Evolutionary conservation across 2,797 vertebrate species (phyloP).

Genomic region (Arnoldichthys spilopterus): DNA sequence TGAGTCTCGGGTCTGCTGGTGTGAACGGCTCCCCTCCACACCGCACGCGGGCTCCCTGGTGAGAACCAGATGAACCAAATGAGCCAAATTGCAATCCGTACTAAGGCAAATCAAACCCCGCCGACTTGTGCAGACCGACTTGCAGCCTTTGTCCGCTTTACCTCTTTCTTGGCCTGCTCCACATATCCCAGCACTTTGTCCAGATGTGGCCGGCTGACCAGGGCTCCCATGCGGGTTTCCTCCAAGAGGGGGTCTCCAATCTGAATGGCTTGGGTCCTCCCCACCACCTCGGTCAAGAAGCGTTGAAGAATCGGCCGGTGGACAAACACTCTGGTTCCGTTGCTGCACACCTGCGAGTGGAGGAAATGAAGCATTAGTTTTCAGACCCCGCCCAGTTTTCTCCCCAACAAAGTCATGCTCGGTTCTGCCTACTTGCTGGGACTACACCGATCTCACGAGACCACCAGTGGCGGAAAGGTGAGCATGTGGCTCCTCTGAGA

Average conservation of each 20-base stretch:
- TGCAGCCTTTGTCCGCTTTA: constrained; percentile 48
- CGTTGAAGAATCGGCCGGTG: constrained; percentile 83
- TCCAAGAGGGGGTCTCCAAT: constrained; percentile 92
- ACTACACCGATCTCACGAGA: too few relatives aligned
- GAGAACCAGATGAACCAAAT: too few relatives aligned
- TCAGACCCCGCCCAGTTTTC: too few relatives aligned
- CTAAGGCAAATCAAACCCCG: not conserved
- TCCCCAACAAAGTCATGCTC: too few relatives aligned
- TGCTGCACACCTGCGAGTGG: constrained; percentile 90
- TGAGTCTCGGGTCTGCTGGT: constrained; percentile 87
- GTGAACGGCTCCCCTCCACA: constrained; percentile 87
- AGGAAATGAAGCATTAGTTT: not conserved
- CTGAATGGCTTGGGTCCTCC: constrained; percentile 84
- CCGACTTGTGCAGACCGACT: not conserved
- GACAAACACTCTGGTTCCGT: constrained; percentile 94
- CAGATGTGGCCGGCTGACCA: constrained; percentile 88
- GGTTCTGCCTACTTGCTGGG: too few relatives aligned
- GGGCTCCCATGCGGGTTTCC: constrained; percentile 92
- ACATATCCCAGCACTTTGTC: constrained; percentile 89
- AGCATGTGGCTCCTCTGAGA: too few relatives aligned
- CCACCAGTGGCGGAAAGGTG: too few relatives aligned
- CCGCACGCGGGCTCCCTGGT: constrained; percentile 88
- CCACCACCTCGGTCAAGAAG: constrained; percentile 89
- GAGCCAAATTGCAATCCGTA: not conserved
- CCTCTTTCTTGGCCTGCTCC: constrained; percentile 88